Base-by-base conservation (phyloP, 2,113 vertebrate species). In the Caranx melampygus region DNA sequence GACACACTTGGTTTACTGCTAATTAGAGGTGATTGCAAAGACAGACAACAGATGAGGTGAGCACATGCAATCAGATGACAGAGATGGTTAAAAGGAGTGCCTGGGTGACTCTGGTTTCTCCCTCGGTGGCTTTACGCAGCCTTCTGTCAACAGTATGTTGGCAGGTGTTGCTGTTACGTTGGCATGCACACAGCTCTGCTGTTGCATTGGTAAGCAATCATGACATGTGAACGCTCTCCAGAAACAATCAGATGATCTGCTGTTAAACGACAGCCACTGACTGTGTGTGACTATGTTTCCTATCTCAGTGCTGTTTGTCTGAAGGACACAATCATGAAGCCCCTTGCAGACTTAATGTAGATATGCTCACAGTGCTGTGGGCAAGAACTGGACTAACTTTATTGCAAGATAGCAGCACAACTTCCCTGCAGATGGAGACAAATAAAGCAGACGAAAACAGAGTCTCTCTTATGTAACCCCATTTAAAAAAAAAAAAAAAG, bases 131-230 rank as follows among this genome's bases (percentile, higher is more conserved):
- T 76, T 54, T 9, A 52, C 34, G 2, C 47, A 69, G 59, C 59
- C 71, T 71, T 79, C 69, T 82, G 81, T 85, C 72, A 79, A 63
- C 62, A 33, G 72, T 54, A 44, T 55, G 61, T 20, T 83, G 73
- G 79, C 82, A 87, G 68, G 55, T 74, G 62, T 57, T 45, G 49
- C 71, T 60, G 61, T 57, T 54, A 34, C 47, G 18, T 9, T 80
- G 84, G 75, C 84, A 40, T n/a, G 62, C 58, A 8, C 35, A 66
- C 65, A 52, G 52, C 54, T 70, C 54, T 34, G 61, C 16, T 42
- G 35, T 49, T 47, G 62, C 62, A 65, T 31, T 60, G n/a, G 55
- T 73, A 75, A 77, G 75, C 20, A 74, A 79, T 73, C 77, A 68
- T 13, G 57, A 67, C 83, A 59, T 86, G 62, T 69, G 67, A 82